Conservation (phyloP, 2,113 vertebrate species). For the Pygoscelis adeliae region DNA sequence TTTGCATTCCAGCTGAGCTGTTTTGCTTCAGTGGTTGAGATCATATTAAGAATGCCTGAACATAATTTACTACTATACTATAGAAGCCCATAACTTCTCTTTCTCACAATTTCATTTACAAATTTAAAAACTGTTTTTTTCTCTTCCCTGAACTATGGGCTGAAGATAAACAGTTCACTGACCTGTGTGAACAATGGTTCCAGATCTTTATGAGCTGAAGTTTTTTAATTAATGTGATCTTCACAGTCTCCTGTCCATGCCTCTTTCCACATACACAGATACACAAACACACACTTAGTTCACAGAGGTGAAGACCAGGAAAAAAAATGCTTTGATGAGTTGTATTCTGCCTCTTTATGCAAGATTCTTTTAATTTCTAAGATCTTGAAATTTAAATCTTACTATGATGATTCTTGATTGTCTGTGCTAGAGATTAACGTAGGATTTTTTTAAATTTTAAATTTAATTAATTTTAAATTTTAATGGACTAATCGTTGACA, state of each 20-base stretch:
- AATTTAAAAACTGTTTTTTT: neutral
- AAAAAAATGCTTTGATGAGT: neutral
- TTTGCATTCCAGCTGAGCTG: constrained; percentile 58
- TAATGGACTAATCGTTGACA: neutral
- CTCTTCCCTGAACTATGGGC: neutral
- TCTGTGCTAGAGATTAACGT: neutral
- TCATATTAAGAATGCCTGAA: neutral
- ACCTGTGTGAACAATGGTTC: neutral
- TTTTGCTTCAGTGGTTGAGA: constrained; percentile 20
- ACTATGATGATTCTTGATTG: neutral
- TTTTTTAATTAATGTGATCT: neutral
- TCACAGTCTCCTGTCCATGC: neutral
- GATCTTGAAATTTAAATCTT: neutral
- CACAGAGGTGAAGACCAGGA: neutral
- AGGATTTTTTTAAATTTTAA: neutral
- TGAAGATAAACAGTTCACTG: neutral
- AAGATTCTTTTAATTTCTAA: neutral
- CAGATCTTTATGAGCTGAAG: neutral
- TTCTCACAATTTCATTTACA: neutral
- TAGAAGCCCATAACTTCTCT: neutral
- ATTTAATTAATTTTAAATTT: neutral
- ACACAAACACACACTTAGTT: neutral
- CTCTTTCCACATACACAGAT: neutral
- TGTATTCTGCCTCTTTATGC: neutral
- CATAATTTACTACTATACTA: neutral